Evolutionary conservation across 2,113 vertebrate species (phyloP).

Genomic region (Macaca nemestrina): DNA sequence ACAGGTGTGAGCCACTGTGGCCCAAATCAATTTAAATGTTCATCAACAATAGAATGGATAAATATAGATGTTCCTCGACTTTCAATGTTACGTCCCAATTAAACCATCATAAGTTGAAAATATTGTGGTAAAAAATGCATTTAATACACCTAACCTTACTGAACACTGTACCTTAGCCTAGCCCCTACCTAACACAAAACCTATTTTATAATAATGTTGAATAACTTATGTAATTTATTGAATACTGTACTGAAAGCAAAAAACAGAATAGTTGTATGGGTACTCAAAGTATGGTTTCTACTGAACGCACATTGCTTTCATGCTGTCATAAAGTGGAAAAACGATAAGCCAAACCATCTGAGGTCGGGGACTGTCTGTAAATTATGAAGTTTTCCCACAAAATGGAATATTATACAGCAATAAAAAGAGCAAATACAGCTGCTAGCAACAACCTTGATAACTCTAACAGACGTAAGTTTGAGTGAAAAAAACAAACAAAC

Average conservation of each 20-base stretch:
- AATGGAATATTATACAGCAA: neutral
- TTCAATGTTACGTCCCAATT: neutral
- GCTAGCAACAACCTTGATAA: neutral
- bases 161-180: neutral
- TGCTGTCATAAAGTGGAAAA: neutral
- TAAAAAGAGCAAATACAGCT: neutral
- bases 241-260: neutral
- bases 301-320: neutral
- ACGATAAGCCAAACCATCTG: neutral
- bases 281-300: neutral
- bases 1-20: neutral
- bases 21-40: neutral
- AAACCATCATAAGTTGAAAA: neutral
- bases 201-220: neutral
- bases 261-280: neutral
- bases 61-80: neutral
- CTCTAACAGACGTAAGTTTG: neutral
- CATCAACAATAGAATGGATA: neutral
- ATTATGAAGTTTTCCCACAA: neutral
- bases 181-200: neutral
- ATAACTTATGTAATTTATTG: neutral
- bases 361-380: neutral
- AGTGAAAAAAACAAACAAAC: neutral
- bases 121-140: neutral
- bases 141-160: neutral